Percentiles rank a stretch among this genome's conserved stretches.
phyloP scores from a whole-genome alignment of 2,888 invertebrate species.

The Tetheella fluctuosa region DNA sequence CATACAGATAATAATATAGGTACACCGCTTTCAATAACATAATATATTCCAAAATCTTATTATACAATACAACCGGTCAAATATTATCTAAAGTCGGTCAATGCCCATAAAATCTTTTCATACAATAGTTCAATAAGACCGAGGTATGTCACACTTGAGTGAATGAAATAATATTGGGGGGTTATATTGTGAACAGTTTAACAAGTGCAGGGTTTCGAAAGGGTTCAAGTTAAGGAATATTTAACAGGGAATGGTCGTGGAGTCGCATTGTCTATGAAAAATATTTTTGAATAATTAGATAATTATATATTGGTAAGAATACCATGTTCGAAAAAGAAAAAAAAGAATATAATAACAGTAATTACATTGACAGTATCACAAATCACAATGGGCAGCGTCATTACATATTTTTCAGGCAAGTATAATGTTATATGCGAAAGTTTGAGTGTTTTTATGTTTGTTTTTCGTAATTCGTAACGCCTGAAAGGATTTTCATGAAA shows the following conservation, averaged over 20 bases:
- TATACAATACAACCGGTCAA: neutral
- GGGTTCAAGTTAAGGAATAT: constrained; percentile 47
- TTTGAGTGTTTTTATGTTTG: no score
- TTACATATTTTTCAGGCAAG: no score
- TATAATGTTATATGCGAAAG: no score
- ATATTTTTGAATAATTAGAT: neutral
- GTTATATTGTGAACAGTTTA: constrained; percentile 46
- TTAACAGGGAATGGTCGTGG: constrained; percentile 32
- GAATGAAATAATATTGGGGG: constrained; percentile 43
- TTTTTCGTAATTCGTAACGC: no score
- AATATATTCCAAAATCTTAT: neutral
- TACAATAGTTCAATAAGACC: constrained; percentile 29
- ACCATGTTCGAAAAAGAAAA: no score
- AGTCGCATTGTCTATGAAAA: constrained; percentile 23
- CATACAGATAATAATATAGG: no score
- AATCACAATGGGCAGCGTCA: no score
- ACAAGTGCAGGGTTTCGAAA: constrained; percentile 59
- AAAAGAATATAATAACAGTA: no score
- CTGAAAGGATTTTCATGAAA: no score
- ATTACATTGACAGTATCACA: no score
- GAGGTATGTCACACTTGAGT: constrained; percentile 50
- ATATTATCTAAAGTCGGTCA: constrained; percentile 9
- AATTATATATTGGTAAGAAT: no score
- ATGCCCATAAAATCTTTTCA: constrained; percentile 26
- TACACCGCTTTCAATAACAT: neutral